Base-by-base conservation (phyloP, 64 coral and sea anemone genomes). In the Montipora cactus region DNA sequence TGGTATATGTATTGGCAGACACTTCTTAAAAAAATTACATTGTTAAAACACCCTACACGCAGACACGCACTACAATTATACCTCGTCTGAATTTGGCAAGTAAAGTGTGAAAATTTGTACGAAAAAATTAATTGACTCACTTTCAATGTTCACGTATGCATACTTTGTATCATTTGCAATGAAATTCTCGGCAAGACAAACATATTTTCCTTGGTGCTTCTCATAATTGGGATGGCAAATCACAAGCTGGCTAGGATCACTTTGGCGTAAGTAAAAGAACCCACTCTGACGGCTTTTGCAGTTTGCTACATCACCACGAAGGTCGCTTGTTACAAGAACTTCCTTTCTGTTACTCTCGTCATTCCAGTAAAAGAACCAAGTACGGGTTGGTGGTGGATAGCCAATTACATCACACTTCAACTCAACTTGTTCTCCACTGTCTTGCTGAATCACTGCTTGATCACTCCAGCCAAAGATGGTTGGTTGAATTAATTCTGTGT, bases 201-300 rank as follows among this genome's bases (percentile, higher is more conserved):
- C 3, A 15, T 93, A 93, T 28, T 77, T 18, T 50, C 92, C 92
- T 67, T 75, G 22, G 5, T 88, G 77, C 4, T 16, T 19, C 16
- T 59, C 7, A 58, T 81, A 69, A 20, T 88, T n/a, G 1, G 92
- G 92, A 11, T 57, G 52, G 50, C 92, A 93, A 55, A 93, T 93
- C 14, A 93, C 78, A 79, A 93, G 76, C 11, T 19, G 13, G 15
- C n/a, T 72, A 22, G 44, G 61, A 76, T 46, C 49, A 9, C 61
- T 68, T 12, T 21, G 9, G 2, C 3, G 2, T 11, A 88, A 50
- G 25, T 46, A 88, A 58, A 58, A 93, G 57, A 45, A 93, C 11
- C 76, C 84, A 25, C 11, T 3, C 19, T 45, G 67, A 47, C 92
- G 81, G 8, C 18, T 64, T 13, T 61, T 2, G 79, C 72, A 81